Conservation (phyloP, 2,888 invertebrate genomes). For the Meteorus cinctellus region DNA sequence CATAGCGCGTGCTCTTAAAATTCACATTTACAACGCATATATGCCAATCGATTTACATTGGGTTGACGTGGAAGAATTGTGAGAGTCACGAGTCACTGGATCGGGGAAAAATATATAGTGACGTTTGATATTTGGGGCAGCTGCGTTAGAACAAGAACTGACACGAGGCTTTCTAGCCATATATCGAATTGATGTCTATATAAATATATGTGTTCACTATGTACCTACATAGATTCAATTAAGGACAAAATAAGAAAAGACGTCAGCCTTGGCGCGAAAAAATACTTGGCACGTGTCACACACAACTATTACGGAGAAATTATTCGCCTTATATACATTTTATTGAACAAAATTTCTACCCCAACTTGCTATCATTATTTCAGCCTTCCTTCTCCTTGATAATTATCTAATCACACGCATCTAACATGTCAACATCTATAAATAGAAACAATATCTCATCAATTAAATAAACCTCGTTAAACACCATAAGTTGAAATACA, state of each 20-base stretch:
- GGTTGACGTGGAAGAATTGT: constrained; percentile 28
- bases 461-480: no score
- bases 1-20: constrained; percentile 25
- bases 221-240: constrained; percentile 1
- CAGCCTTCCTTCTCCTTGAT: no score
- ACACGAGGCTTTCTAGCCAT: neutral
- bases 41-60: constrained; percentile 17
- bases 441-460: no score
- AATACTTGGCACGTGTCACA: constrained; percentile 44
- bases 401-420: no score
- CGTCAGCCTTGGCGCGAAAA: constrained; percentile 43
- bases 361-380: no score
- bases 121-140: constrained; percentile 31
- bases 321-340: constrained; percentile 37
- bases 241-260: constrained; percentile 38
- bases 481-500: no score
- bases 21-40: constrained; percentile 2
- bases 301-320: constrained; percentile 35
- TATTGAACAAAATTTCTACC: no score
- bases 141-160: constrained; percentile 14
- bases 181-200: constrained; percentile 18
- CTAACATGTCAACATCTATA: no score
- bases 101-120: constrained; percentile 22
- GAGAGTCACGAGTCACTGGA: constrained; percentile 10
- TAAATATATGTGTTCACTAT: constrained; percentile 27